phyloP scores from a whole-genome alignment of 2,797 vertebrate genomes.

The Chrysocyon brachyurus region DNA sequence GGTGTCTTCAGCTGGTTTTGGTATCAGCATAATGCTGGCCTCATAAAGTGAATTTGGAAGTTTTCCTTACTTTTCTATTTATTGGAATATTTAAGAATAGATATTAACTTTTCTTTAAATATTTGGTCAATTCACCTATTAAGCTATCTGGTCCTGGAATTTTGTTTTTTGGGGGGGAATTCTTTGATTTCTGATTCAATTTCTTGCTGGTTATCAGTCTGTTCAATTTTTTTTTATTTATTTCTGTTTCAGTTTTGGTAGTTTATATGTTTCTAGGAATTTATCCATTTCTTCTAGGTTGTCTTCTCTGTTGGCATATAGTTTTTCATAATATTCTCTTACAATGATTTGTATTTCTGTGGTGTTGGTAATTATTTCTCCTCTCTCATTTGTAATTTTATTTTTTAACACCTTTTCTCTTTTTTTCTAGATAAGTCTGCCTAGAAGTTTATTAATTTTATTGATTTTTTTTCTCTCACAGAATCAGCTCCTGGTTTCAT shows the following conservation, averaged over 20 bases:
- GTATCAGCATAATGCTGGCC: background rate
- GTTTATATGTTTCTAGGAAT: background rate
- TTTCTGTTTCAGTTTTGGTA: background rate
- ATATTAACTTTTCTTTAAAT: background rate
- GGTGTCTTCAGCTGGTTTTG: background rate
- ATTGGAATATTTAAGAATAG: background rate
- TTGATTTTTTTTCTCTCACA: background rate
- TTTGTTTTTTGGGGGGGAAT: background rate
- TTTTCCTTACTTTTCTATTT: background rate
- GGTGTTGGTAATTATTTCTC: background rate
- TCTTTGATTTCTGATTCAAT: background rate
- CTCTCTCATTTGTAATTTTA: background rate
- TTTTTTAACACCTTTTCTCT: background rate
- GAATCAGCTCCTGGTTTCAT: background rate
- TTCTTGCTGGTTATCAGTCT: background rate
- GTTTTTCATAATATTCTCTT: background rate
- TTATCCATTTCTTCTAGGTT: background rate
- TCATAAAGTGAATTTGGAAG: background rate
- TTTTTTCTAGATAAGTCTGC: background rate
- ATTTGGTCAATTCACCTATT: background rate
- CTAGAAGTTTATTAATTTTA: background rate
- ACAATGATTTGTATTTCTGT: background rate
- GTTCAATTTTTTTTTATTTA: background rate
- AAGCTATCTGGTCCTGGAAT: background rate
- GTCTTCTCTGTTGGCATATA: background rate